A percentile compares a stretch with the other conserved stretches of the same genome.
These are phyloP conservation scores for Mactra quadrangularis DNA, from an alignment of 1,140 invertebrate genomes.

Conservation along the genomic window DNA sequence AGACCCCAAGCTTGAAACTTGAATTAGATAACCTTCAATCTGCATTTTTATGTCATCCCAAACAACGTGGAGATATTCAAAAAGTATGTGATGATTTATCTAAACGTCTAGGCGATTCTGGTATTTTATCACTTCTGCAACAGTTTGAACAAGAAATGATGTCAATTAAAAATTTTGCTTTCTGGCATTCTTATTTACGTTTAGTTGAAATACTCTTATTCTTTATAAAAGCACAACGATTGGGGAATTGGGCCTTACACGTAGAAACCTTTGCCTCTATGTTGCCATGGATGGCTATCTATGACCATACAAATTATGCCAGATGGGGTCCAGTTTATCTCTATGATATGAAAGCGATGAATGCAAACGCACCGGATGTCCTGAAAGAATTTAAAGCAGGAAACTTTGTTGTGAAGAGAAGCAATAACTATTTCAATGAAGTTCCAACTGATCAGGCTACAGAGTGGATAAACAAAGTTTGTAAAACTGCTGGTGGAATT, in stretches of 20 bases:
- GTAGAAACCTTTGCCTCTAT: constrained; percentile 35
- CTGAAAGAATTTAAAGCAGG: constrained; percentile 29
- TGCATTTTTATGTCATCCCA: neutral
- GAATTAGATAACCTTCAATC: neutral
- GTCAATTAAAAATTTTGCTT: neutral
- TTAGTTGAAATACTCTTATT: no score
- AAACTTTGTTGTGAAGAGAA: constrained; percentile 55
- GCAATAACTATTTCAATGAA: constrained; percentile 42
- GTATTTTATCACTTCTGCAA: neutral
- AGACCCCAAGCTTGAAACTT: neutral
- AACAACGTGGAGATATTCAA: neutral
- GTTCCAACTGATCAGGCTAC: no score
- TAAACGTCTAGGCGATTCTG: neutral
- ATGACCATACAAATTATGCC: constrained; percentile 47
- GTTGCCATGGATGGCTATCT: constrained; percentile 35
- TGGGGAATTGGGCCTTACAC: constrained; percentile 32
- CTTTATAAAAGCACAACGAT: no score
- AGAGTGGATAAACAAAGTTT: constrained; percentile 45
- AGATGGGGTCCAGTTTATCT: constrained; percentile 52
- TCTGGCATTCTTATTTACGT: no score
- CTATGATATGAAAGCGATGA: constrained; percentile 48
- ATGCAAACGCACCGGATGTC: constrained; percentile 36
- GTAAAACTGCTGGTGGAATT: constrained; percentile 7
- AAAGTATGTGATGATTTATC: neutral
- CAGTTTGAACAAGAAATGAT: neutral